Conservation (phyloP, 2,888 invertebrate genomes). For the Tipula vernalis region DNA sequence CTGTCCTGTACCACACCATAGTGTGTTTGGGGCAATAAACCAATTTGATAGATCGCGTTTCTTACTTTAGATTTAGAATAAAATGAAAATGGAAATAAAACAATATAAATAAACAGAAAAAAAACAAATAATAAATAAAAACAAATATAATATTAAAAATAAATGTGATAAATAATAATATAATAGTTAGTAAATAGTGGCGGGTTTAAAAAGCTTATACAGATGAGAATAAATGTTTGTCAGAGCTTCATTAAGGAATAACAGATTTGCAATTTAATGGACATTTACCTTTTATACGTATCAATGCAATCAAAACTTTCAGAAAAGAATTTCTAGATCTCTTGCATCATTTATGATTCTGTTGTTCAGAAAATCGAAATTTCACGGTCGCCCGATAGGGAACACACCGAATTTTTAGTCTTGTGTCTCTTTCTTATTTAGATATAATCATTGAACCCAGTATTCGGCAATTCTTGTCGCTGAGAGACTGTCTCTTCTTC, state of each 20-base stretch:
- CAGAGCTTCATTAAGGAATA: neutral
- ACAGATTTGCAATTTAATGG: neutral
- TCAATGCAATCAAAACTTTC: too few relatives aligned
- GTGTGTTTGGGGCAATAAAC: constrained; percentile 76
- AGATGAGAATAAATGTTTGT: neutral
- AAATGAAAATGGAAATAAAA: constrained; percentile 7
- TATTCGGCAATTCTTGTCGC: too few relatives aligned
- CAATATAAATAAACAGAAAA: constrained; percentile 13
- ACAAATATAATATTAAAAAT: neutral
- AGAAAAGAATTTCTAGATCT: too few relatives aligned
- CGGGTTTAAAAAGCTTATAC: neutral
- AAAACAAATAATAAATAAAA: neutral
- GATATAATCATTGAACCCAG: too few relatives aligned
- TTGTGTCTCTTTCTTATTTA: too few relatives aligned
- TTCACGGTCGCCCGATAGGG: too few relatives aligned
- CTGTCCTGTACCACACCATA: constrained; percentile 88
- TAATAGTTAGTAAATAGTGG: neutral
- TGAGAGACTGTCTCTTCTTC: too few relatives aligned
- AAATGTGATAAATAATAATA: neutral
- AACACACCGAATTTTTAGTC: too few relatives aligned
- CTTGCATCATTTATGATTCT: too few relatives aligned
- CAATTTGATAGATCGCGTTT: constrained; percentile 41
- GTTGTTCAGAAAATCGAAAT: too few relatives aligned
- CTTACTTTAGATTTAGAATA: constrained; percentile 17
- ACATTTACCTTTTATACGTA: neutral